Evolutionary conservation across 2,113 vertebrate genomes (phyloP).

Genomic region (Indicator indicator): DNA sequence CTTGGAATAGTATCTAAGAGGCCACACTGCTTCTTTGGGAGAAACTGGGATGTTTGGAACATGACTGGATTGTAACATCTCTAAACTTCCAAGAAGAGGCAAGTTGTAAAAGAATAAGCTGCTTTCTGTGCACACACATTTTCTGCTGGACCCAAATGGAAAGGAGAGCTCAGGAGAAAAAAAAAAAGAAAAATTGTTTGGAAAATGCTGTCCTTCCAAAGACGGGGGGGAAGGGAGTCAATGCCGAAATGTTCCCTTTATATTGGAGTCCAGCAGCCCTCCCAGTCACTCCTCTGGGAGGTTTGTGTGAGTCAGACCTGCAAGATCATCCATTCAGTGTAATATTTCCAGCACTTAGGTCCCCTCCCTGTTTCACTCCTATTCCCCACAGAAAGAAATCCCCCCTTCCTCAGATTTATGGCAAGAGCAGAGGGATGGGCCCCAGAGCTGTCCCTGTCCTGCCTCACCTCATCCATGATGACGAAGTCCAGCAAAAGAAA

Average conservation of each 20-base stretch:
- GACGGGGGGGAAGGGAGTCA: conserved; percentile 30
- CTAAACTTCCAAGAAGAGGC: conserved; percentile 46
- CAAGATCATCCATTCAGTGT: conserved; percentile 33
- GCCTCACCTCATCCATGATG: not conserved
- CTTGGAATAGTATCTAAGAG: not conserved
- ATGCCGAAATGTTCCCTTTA: conserved; percentile 27
- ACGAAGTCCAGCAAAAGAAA: not conserved
- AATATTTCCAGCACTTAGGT: conserved; percentile 33
- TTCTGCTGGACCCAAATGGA: conserved; percentile 43
- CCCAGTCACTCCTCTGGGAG: conserved; percentile 33
- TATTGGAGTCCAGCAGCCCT: conserved; percentile 9
- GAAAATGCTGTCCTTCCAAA: conserved; percentile 57
- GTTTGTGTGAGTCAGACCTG: conserved; percentile 53
- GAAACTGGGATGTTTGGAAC: conserved; percentile 25
- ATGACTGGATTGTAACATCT: not conserved
- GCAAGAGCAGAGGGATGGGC: not conserved
- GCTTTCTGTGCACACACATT: conserved; percentile 12
- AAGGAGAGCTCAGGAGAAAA: conserved; percentile 27
- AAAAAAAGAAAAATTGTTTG: conserved; percentile 44
- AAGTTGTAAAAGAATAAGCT: conserved; percentile 7
- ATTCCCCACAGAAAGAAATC: not conserved
- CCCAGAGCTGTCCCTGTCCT: not conserved
- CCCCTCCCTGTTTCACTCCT: conserved; percentile 37
- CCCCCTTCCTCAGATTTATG: not conserved
- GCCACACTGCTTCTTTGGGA: not conserved